Percentiles rank a stretch among this genome's conserved stretches.
These are phyloP conservation scores for Paedocypris micromegethes DNA, from an alignment of 2,797 vertebrate species.

Conservation along the genomic window DNA sequence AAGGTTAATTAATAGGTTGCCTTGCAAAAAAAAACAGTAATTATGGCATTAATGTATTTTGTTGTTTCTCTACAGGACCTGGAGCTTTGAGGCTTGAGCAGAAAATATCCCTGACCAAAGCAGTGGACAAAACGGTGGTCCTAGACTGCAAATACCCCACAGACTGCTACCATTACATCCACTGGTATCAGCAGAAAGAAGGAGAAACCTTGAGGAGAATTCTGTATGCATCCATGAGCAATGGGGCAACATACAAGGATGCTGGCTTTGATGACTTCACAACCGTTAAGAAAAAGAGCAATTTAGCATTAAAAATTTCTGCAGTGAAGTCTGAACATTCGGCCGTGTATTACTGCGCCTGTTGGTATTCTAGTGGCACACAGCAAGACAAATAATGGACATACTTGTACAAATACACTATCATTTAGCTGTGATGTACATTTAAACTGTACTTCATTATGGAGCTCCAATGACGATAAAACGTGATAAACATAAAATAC, in stretches of 20 bases:
- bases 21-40: background rate
- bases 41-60: too few relatives aligned
- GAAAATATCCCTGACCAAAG: background rate
- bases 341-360: slow-evolving; percentile 44
- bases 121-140: slow-evolving; percentile 1
- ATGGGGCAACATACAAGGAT: background rate
- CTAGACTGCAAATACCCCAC: background rate
- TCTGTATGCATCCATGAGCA: background rate
- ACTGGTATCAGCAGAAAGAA: slow-evolving; percentile 34
- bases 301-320: slow-evolving; percentile 29
- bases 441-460: background rate
- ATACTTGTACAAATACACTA: background rate
- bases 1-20: background rate
- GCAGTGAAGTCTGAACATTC: slow-evolving; percentile 6
- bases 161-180: background rate
- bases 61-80: slow-evolving; percentile 4
- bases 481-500: too few relatives aligned
- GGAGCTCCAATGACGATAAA: background rate
- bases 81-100: slow-evolving; percentile 12
- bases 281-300: background rate
- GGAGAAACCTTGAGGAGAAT: slow-evolving; percentile 20
- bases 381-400: slow-evolving; percentile 5
- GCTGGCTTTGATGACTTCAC: slow-evolving; percentile 4
- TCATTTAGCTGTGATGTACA: too few relatives aligned
- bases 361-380: slow-evolving; percentile 26